Conservation (phyloP, 2,113 vertebrate genomes). For the Takifugu bimaculatus region DNA sequence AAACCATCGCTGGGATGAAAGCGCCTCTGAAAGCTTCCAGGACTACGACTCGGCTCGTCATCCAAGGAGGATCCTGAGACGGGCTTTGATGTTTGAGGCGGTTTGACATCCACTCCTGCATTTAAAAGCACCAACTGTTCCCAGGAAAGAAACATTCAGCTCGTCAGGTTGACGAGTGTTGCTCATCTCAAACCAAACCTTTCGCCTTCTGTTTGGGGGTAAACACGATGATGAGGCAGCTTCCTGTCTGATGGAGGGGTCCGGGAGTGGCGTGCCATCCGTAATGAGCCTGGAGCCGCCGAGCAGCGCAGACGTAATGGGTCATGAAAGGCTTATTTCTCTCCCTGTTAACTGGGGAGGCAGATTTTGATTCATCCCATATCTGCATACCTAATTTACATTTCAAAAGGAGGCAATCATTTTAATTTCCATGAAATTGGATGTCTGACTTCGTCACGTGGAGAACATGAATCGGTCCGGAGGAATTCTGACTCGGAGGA, state of each 20-base stretch:
- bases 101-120: not conserved
- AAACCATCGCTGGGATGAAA: too few relatives aligned
- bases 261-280: slow-evolving; percentile 34
- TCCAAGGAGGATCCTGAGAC: too few relatives aligned
- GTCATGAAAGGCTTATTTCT: slow-evolving; percentile 57
- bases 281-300: slow-evolving; percentile 59
- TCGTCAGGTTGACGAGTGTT: too few relatives aligned
- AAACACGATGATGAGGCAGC: slow-evolving; percentile 14
- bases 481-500: slow-evolving; percentile 32
- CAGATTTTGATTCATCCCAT: slow-evolving; percentile 61
- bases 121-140: not conserved
- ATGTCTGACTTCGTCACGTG: slow-evolving; percentile 47
- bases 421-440: slow-evolving; percentile 72
- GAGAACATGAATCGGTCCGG: slow-evolving; percentile 34
- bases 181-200: too few relatives aligned
- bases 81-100: not conserved
- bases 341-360: slow-evolving; percentile 56
- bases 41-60: too few relatives aligned
- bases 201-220: too few relatives aligned
- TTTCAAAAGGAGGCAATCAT: slow-evolving; percentile 65
- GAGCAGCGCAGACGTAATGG: slow-evolving; percentile 41
- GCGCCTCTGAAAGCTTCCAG: too few relatives aligned
- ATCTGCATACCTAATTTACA: slow-evolving; percentile 68
- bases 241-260: slow-evolving; percentile 24
- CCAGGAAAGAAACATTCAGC: not conserved